Evolutionary conservation across 1,140 invertebrate genomes (phyloP).

Genomic region (Thereuonema tuberculata): DNA sequence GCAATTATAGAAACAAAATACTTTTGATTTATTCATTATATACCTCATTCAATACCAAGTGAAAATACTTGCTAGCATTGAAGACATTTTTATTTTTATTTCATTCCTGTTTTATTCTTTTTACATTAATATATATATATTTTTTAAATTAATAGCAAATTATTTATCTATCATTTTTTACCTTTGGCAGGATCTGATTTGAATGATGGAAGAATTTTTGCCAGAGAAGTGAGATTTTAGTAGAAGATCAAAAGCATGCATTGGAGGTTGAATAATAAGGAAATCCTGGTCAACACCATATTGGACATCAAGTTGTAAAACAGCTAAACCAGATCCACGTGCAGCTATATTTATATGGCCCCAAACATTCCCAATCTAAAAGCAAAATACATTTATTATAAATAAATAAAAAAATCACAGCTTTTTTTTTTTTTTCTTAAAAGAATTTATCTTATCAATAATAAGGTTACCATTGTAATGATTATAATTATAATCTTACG

Average conservation of each 20-base stretch:
- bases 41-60: no score
- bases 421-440: neutral
- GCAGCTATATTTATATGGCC: slow-evolving; percentile 40
- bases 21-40: no score
- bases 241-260: slow-evolving; percentile 34
- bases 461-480: no score
- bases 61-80: no score
- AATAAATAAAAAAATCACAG: neutral
- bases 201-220: slow-evolving; percentile 34
- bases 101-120: no score
- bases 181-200: neutral
- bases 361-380: slow-evolving; percentile 38
- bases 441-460: neutral
- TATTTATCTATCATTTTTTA: neutral
- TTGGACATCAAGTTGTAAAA: slow-evolving; percentile 40
- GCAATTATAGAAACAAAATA: no score
- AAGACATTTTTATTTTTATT: no score
- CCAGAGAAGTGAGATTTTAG: slow-evolving; percentile 32
- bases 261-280: slow-evolving; percentile 35
- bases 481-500: no score
- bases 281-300: slow-evolving; percentile 42
- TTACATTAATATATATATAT: neutral
- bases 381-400: slow-evolving; percentile 4
- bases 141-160: neutral
- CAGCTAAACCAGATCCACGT: slow-evolving; percentile 41